Base-by-base conservation (phyloP, 2,113 vertebrate genomes). In the Euleptes europaea region DNA sequence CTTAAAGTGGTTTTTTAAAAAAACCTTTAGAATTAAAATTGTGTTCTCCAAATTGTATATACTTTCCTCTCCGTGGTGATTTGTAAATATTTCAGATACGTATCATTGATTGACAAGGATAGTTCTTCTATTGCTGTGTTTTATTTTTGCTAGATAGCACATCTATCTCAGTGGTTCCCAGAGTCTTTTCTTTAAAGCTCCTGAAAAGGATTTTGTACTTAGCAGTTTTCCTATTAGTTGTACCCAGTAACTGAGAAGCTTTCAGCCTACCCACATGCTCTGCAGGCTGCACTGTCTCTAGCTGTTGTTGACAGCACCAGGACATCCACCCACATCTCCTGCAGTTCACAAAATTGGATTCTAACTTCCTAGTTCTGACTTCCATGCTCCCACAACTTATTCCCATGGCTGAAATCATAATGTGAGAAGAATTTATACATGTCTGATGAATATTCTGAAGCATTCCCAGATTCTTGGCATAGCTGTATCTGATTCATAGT, bases 401-500 rank as follows among this genome's bases (percentile, higher is more conserved):
- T 85, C 84, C 84, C 84, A 80, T 85, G 84, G 69, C 31, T 47
- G 77, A 85, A 79, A 79, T 73, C 78, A 73, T n/a, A 74, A 85
- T 80, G 77, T 65, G 77, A 85, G 84, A 85, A 65, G 49, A 57
- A 72, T 79, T 85, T 80, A 65, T 72, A 85, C 84, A 65, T 73
- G 69, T 80, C 78, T 85, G 78, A 78, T 85, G 84, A 85, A 79
- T 79, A 85, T 85, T 85, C 21, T 44, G 77, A 80, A 85, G 77
- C 84, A 85, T 85, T 80, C 84, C 57, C 67, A 85, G 70, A 80
- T 80, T 85, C 77, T 79, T 85, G 84, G 84, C 84, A 85, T 85
- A 80, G 70, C 77, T 73, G 4, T 65, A 42, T 80, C 77, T 85
- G 76, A 85, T 79, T 85, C 84, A 80, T 47, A 72, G 54, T 49